Evolutionary conservation across 1,140 invertebrate genomes (phyloP).

Genomic region (Parapsyche elsis): DNA sequence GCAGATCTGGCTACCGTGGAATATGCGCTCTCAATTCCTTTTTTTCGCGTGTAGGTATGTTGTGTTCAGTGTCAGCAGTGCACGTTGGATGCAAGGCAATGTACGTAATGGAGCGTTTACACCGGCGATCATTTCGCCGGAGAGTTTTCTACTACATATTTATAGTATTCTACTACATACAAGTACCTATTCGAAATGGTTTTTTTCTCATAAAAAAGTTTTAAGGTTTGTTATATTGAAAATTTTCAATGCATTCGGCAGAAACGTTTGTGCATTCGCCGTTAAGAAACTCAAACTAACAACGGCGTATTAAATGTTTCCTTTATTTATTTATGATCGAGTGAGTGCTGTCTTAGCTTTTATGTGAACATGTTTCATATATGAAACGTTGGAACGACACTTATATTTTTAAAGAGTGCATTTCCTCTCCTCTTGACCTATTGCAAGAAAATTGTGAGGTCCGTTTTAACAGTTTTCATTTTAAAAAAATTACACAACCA

Average conservation of each 20-base stretch:
- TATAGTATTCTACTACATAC: too few relatives aligned
- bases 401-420: constrained; percentile 9
- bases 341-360: neutral
- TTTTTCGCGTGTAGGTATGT: neutral
- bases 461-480: neutral
- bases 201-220: too few relatives aligned
- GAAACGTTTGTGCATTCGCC: too few relatives aligned
- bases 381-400: neutral
- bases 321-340: neutral
- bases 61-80: too few relatives aligned
- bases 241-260: too few relatives aligned
- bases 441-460: constrained; percentile 6
- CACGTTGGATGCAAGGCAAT: too few relatives aligned
- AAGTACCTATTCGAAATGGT: too few relatives aligned
- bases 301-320: constrained; percentile 3
- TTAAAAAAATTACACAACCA: too few relatives aligned
- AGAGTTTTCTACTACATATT: too few relatives aligned
- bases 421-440: constrained; percentile 24
- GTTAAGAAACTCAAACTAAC: neutral
- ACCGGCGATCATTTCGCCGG: too few relatives aligned
- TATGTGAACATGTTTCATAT: constrained; percentile 19
- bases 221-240: too few relatives aligned
- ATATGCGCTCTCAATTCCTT: neutral
- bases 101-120: too few relatives aligned
- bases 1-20: constrained; percentile 17